phyloP scores from a whole-genome alignment of 2,888 invertebrate genomes.

The Sclerodermus sp. region DNA sequence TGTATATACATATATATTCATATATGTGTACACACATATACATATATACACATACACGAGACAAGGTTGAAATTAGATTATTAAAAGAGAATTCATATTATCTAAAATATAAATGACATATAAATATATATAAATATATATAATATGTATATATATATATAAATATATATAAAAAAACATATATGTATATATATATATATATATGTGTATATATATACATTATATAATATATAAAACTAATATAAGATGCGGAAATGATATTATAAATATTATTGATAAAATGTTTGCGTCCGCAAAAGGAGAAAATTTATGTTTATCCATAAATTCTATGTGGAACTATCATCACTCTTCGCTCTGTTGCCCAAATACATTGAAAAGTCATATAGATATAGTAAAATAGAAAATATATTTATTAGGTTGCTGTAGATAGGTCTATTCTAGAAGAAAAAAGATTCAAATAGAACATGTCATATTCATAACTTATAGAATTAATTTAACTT shows the following conservation, averaged over 20 bases:
- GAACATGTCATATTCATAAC: constrained; percentile 30
- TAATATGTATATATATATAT: constrained; percentile 26
- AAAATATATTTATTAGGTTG: constrained; percentile 28
- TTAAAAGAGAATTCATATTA: constrained; percentile 44
- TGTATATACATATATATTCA: constrained; percentile 29
- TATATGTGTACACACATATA: constrained; percentile 30
- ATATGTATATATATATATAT: constrained; percentile 27
- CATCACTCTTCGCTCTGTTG: constrained; percentile 36
- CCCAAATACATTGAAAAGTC: constrained; percentile 31
- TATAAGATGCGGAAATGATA: constrained; percentile 48
- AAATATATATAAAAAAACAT: constrained; percentile 29
- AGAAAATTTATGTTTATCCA: constrained; percentile 40
- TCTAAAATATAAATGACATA: constrained; percentile 32
- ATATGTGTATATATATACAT: constrained; percentile 28
- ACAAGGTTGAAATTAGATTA: constrained; percentile 42
- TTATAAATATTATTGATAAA: constrained; percentile 53
- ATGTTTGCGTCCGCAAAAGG: constrained; percentile 46
- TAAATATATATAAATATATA: constrained; percentile 27
- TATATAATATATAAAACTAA: constrained; percentile 24
- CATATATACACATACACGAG: constrained; percentile 26
- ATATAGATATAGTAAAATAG: constrained; percentile 27
- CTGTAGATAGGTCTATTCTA: constrained; percentile 38
- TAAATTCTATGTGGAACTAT: constrained; percentile 41
- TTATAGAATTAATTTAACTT: constrained; percentile 34
- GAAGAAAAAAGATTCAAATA: constrained; percentile 23